phyloP scores from a whole-genome alignment of 1,140 invertebrate species.

The Calliphora vicina region DNA sequence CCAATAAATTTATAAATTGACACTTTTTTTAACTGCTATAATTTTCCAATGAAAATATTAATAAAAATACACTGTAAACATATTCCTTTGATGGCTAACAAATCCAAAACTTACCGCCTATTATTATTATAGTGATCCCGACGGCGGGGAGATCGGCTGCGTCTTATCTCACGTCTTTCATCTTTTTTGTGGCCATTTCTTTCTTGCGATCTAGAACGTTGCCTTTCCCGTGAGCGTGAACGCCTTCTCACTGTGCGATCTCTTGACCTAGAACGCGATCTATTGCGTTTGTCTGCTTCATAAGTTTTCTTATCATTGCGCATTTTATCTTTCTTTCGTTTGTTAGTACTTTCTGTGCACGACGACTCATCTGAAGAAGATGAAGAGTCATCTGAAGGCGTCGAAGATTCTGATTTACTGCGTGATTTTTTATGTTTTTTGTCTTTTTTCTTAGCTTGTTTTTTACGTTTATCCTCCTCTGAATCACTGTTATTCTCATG shows the following conservation, averaged over 20 bases:
- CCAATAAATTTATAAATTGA: no score
- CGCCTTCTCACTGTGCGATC: neutral
- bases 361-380: conserved; percentile 40
- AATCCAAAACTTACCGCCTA: conserved; percentile 4
- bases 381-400: conserved; percentile 5
- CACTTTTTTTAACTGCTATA: no score
- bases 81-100: no score
- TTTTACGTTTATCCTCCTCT: conserved; percentile 38
- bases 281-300: neutral
- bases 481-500: conserved; percentile 1
- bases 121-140: neutral
- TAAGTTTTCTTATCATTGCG: neutral
- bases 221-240: neutral
- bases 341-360: neutral
- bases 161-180: neutral
- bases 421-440: conserved; percentile 36
- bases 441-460: conserved; percentile 41
- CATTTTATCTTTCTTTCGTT: neutral
- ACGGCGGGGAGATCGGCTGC: neutral
- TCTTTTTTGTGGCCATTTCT: neutral
- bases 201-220: neutral
- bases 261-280: conserved; percentile 39
- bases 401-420: conserved; percentile 1
- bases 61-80: no score
- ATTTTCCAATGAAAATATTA: no score